Percentiles rank a stretch among this genome's conserved stretches.
Evolutionary conservation across 2,888 invertebrate genomes (phyloP).

Genomic region (Tillus elongatus): DNA sequence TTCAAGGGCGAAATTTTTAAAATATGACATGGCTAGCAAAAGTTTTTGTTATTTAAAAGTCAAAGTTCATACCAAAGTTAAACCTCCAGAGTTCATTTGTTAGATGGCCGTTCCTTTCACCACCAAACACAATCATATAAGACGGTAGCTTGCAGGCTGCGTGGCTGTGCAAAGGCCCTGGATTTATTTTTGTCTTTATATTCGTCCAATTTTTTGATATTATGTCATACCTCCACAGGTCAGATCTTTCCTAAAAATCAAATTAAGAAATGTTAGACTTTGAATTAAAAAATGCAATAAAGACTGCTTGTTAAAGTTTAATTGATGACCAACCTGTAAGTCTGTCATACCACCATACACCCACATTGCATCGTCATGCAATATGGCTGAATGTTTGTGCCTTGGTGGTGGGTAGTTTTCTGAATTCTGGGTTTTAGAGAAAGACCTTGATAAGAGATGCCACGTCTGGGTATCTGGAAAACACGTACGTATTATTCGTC

Average conservation of each 20-base stretch:
- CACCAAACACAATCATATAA: slow-evolving; percentile 72
- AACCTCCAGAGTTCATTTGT: slow-evolving; percentile 75
- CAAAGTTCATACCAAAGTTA: slow-evolving; percentile 71
- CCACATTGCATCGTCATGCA: slow-evolving; percentile 72
- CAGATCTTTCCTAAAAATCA: slow-evolving; percentile 22
- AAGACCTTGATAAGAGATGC: slow-evolving; percentile 51
- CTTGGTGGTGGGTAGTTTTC: slow-evolving; percentile 56
- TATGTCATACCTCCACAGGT: slow-evolving; percentile 35
- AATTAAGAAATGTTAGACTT: not conserved
- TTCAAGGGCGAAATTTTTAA: too few relatives aligned
- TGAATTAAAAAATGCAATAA: not conserved
- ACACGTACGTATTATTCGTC: too few relatives aligned
- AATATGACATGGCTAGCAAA: too few relatives aligned
- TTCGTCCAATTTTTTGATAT: slow-evolving; percentile 53
- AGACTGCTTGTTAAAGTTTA: not conserved
- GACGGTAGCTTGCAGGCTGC: slow-evolving; percentile 68
- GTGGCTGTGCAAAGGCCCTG: slow-evolving; percentile 67
- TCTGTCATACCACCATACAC: slow-evolving; percentile 84
- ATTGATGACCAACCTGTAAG: slow-evolving; percentile 52
- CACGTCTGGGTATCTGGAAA: slow-evolving; percentile 69
- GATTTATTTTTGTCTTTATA: slow-evolving; percentile 54
- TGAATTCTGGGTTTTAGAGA: slow-evolving; percentile 35
- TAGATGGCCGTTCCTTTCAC: slow-evolving; percentile 61
- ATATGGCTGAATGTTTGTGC: slow-evolving; percentile 76
- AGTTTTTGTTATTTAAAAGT: too few relatives aligned